Conservation (phyloP, 2,113 vertebrate species). For the Myrmecobius fasciatus region DNA sequence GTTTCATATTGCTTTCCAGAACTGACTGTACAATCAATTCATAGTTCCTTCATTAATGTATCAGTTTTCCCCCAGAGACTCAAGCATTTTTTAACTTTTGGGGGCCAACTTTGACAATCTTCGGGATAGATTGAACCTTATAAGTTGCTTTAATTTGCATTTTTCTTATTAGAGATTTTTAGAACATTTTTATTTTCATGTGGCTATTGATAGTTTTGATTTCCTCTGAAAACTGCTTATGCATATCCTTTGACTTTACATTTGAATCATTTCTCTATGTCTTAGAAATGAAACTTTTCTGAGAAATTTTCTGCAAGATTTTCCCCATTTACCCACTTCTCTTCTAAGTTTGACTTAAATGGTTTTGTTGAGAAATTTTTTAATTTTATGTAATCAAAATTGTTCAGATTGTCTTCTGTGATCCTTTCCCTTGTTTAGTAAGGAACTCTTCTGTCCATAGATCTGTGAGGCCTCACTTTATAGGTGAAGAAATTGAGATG, state of each 20-base stretch:
- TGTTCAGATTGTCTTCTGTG: neutral
- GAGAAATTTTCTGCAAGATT: neutral
- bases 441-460: neutral
- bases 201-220: neutral
- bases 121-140: neutral
- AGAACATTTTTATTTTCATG: neutral
- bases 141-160: neutral
- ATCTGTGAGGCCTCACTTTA: neutral
- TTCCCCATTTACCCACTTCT: neutral
- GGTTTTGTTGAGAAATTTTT: neutral
- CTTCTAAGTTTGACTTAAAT: neutral
- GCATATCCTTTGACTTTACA: neutral
- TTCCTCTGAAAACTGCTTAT: neutral
- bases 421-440: neutral
- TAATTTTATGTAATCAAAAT: neutral
- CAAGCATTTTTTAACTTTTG: neutral
- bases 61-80: neutral
- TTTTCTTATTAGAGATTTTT: neutral
- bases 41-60: neutral
- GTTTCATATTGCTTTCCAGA: neutral
- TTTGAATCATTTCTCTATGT: neutral
- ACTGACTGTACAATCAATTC: neutral
- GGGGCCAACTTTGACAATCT: neutral
- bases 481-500: neutral
- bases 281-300: neutral